A percentile compares a stretch with the other conserved stretches of the same genome.
These are phyloP conservation scores for Xyrauchen texanus DNA, from an alignment of 2,113 vertebrate genomes.

Conservation along the genomic window DNA sequence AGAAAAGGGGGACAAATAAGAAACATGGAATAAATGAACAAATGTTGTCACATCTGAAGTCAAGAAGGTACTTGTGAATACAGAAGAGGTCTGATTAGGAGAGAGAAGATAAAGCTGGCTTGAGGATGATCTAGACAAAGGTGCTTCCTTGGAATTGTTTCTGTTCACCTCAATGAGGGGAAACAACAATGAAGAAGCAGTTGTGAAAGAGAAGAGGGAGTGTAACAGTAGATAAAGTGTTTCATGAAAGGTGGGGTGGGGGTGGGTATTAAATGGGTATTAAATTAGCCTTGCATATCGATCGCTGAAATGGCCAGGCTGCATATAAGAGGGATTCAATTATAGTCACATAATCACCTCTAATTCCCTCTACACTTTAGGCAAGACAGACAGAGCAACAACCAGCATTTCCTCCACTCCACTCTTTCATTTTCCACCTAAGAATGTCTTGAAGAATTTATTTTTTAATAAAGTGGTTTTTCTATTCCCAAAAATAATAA, in stretches of 20 bases:
- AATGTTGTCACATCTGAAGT: background rate
- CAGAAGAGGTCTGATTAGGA: constrained; percentile 1
- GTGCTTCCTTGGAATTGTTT: background rate
- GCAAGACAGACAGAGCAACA: constrained; percentile 34
- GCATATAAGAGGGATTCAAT: constrained; percentile 72
- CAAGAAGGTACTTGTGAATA: background rate
- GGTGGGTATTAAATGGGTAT: constrained; percentile 70
- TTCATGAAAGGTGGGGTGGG: constrained; percentile 53
- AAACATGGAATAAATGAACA: background rate
- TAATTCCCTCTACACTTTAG: constrained; percentile 53
- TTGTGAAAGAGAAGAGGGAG: constrained; percentile 21
- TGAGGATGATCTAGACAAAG: background rate
- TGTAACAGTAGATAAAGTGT: constrained; percentile 62
- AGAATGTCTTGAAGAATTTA: constrained; percentile 2
- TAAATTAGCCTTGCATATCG: constrained; percentile 71
- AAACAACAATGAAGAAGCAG: background rate
- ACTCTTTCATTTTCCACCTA: constrained; percentile 7
- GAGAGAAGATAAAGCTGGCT: background rate
- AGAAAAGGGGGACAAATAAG: background rate
- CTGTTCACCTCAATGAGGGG: background rate
- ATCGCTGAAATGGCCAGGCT: constrained; percentile 66
- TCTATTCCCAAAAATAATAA: background rate
- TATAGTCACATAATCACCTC: constrained; percentile 69
- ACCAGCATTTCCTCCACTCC: background rate
- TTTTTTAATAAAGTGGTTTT: background rate